phyloP scores from a whole-genome alignment of 2,113 vertebrate genomes.

The Illadopsis cleaveri region DNA sequence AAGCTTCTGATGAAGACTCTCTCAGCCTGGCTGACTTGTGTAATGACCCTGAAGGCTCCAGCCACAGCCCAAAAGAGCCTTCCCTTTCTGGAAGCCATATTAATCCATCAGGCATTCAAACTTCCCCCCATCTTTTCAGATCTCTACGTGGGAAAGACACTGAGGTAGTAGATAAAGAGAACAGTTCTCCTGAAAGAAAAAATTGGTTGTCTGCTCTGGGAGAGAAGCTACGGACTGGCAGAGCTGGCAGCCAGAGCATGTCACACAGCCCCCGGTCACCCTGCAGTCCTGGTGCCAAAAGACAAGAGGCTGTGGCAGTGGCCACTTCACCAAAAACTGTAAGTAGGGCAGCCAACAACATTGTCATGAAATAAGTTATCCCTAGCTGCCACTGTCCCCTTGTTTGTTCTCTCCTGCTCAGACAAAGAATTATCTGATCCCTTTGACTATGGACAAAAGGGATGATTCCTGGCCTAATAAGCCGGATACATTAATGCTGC shows the following conservation, averaged over 20 bases:
- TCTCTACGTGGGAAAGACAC: slow-evolving; percentile 15
- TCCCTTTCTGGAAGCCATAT: slow-evolving; percentile 28
- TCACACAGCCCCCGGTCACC: slow-evolving; percentile 31
- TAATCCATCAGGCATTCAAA: neutral
- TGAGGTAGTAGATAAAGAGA: slow-evolving; percentile 83
- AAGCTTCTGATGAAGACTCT: slow-evolving; percentile 24
- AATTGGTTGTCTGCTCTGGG: slow-evolving; percentile 90
- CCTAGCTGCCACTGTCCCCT: neutral
- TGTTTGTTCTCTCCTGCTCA: neutral
- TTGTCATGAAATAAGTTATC: neutral
- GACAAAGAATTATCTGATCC: neutral
- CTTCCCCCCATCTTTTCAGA: slow-evolving; percentile 29
- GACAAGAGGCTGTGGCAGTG: slow-evolving; percentile 69
- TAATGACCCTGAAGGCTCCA: neutral
- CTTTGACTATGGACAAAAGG: neutral
- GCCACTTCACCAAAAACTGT: slow-evolving; percentile 74
- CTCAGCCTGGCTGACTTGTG: slow-evolving; percentile 21
- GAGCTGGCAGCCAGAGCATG: neutral
- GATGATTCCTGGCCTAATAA: neutral
- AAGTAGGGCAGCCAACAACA: slow-evolving; percentile 35
- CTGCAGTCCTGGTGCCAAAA: slow-evolving; percentile 71
- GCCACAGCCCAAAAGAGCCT: neutral
- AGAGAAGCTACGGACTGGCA: slow-evolving; percentile 77
- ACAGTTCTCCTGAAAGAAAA: slow-evolving; percentile 77
- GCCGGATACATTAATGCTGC: neutral